Base-by-base conservation (phyloP, 1,140 invertebrate genomes). In the Drosophila quadrilineata region DNA sequence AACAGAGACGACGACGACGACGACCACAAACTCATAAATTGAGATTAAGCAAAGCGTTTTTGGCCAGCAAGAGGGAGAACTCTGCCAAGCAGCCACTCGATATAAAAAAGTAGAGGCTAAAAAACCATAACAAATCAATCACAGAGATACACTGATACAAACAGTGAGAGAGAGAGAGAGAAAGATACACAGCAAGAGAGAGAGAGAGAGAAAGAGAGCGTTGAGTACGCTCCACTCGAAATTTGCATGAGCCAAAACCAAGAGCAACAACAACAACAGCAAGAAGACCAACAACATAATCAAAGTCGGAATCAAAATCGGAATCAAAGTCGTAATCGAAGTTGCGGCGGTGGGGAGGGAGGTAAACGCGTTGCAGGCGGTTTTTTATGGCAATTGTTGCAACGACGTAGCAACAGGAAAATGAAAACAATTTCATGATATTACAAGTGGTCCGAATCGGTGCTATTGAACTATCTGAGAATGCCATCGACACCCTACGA, bases 401-500 rank as follows among this genome's bases (percentile, higher is more conserved):
- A 87, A 65, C 82, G 79, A 71, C 88, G 88, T 86, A 89, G 88
- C 79, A 87, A 66, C 12, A 87, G 88, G 58, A 89, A 89, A 70
- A 89, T 89, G 88, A 89, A 89, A 87, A 89, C 77, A 59, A 87
- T 89, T 70, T 89, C 88, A 89, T 89, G 88, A 89, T 89, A 89
- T 71, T 89, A 88, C 62, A 89, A 89, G 82, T 89, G 89, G 87
- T 89, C 88, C 69, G 88, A 89, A 88, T 89, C 88, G 87, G 87
- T 89, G 82, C 75, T 89, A 85, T 79, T 89, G 66, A 89, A 89
- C 86, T 89, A 88, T 87, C 75, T 89, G 50, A 93, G 92, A 89
- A 96, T 96, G 94, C 95, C 95, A 86, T 96, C 95, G 80, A 96
- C 95, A 89, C 94, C 96, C 79, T 98, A 99, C 92, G 96, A 98